phyloP scores from a whole-genome alignment of 2,113 vertebrate species.

The Pitta sordida region DNA sequence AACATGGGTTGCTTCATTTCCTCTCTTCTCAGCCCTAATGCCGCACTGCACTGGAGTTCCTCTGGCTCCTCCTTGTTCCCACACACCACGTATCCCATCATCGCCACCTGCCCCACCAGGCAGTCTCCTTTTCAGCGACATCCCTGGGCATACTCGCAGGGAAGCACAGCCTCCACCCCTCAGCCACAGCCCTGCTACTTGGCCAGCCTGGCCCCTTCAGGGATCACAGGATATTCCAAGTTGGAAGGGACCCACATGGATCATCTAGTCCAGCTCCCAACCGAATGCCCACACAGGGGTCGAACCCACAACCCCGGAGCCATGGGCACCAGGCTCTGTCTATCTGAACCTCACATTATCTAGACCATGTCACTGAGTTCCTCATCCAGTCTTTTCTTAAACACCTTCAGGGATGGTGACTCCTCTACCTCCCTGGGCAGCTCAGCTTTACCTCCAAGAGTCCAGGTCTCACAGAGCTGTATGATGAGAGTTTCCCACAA shows the following conservation, averaged over 20 bases:
- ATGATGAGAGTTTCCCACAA: not conserved
- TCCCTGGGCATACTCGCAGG: rapidly evolving
- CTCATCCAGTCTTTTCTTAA: too few relatives aligned
- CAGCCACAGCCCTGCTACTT: rapidly evolving
- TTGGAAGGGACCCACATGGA: too few relatives aligned
- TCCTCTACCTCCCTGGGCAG: too few relatives aligned
- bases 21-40: rapidly evolving
- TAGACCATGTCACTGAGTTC: too few relatives aligned
- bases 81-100: rapidly evolving
- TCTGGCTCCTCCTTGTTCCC: not conserved
- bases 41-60: not conserved
- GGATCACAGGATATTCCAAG: too few relatives aligned
- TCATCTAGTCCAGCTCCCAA: too few relatives aligned
- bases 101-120: too few relatives aligned
- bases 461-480: rapidly evolving
- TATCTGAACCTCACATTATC: too few relatives aligned
- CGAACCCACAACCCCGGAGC: too few relatives aligned
- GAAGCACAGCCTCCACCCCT: not conserved
- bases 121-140: rapidly evolving
- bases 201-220: not conserved
- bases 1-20: not conserved
- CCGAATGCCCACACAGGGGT: too few relatives aligned
- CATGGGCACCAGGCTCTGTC: too few relatives aligned
- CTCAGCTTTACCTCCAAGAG: rapidly evolving
- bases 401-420: too few relatives aligned